Percentiles rank a stretch among this genome's conserved stretches.
phyloP scores from a whole-genome alignment of 92 coral and sea anemone species.

The Actinernus sp. region DNA sequence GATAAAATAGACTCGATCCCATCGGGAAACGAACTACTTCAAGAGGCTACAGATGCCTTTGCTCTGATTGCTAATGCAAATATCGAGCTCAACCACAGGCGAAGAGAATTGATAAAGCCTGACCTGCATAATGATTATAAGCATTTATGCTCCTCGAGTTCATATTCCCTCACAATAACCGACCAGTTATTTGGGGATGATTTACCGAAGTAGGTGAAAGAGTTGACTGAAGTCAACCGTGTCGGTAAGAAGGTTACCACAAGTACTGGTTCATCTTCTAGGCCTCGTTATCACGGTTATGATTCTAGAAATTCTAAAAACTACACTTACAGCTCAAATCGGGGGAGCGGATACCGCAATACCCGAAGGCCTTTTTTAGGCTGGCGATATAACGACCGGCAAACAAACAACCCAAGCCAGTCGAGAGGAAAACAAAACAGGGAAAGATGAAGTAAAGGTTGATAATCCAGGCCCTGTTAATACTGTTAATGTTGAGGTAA shows the following conservation, averaged over 20 bases:
- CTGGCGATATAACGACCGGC: no score
- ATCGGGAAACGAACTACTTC: conserved; percentile 32
- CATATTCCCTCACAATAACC: conserved; percentile 29
- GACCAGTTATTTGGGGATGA: no score
- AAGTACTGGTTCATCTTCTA: no score
- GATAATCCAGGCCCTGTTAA: no score
- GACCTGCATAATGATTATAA: conserved; percentile 40
- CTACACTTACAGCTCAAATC: no score
- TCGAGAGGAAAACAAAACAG: no score
- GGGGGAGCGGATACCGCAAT: no score
- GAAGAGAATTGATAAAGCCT: conserved; percentile 59
- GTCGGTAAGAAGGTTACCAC: conserved; percentile 55
- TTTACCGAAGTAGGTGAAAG: conserved; percentile 45
- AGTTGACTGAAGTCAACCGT: conserved; percentile 57
- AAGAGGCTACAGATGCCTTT: conserved; percentile 55
- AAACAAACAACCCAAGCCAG: no score
- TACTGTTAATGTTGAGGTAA: conserved; percentile 20
- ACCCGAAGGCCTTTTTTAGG: no score
- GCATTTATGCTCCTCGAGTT: conserved; percentile 39
- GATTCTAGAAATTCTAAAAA: no score
- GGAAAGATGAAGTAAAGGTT: no score
- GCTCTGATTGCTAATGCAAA: conserved; percentile 67
- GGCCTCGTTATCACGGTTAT: no score
- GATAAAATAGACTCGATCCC: conserved; percentile 23
- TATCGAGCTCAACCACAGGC: conserved; percentile 41